These are phyloP conservation scores for Loxodonta africana DNA, from an alignment of 2,113 vertebrate genomes.

Conservation along the genomic window DNA sequence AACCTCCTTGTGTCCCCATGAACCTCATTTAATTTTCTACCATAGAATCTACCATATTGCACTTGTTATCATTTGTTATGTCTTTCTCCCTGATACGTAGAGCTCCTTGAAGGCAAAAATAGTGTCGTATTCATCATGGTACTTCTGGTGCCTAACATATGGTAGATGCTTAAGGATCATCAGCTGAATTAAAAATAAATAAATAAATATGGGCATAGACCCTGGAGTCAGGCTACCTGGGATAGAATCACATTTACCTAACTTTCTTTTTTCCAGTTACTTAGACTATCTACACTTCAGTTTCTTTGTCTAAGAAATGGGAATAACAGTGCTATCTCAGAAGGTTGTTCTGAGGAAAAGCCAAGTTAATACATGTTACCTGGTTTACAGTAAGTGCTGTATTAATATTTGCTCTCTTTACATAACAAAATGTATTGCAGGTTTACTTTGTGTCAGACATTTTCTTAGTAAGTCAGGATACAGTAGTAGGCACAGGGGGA, in stretches of 20 bases:
- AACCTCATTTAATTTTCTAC: slow-evolving; percentile 47
- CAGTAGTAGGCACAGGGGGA: not conserved
- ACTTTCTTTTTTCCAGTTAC: not conserved
- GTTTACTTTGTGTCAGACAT: not conserved
- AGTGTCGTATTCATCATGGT: slow-evolving; percentile 3
- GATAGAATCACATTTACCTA: not conserved
- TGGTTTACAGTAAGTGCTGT: not conserved
- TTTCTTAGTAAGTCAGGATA: not conserved
- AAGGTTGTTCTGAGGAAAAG: not conserved
- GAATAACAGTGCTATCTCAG: not conserved
- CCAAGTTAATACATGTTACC: not conserved
- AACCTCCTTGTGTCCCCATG: not conserved
- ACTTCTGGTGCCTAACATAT: slow-evolving; percentile 2
- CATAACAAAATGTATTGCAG: not conserved
- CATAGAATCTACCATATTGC: not conserved
- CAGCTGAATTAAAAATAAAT: not conserved
- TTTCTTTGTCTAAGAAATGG: not conserved
- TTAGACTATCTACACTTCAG: not conserved
- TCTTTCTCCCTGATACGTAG: slow-evolving; percentile 42
- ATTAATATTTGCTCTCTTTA: not conserved
- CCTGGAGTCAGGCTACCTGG: not conserved
- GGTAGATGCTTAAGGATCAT: not conserved
- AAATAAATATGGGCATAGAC: not conserved
- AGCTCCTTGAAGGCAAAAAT: slow-evolving; percentile 41
- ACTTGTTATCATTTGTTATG: slow-evolving; percentile 48